Evolutionary conservation across 2,797 vertebrate genomes (phyloP), one percentile per base, ranked within the genome.

Genomic region (Bovichtus variegatus): DNA sequence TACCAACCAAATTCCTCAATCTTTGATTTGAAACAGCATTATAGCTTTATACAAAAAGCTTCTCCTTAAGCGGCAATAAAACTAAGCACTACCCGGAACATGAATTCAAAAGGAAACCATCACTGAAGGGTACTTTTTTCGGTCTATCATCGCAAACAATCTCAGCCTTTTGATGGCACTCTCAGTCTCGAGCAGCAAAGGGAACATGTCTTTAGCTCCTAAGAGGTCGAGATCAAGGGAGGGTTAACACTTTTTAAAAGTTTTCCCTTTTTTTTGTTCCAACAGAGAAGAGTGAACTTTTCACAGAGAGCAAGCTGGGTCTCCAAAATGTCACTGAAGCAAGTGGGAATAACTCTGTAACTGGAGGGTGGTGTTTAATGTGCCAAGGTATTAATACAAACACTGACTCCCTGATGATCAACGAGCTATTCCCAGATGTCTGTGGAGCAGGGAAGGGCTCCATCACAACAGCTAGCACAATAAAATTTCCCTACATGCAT

Each of bases 301-400:
- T 57, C 19, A 40, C 46, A 64, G 50, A 67, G 16, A 46, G 21
- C 21, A 34, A 60, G 57, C 6, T 29, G 18, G 5, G 25, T 34
- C 55, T 68, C 38, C 36, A 69, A 77, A 84, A 84, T 82, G 66
- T 82, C 76, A 64, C 38, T 61, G 40, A 76, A 59, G 53, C 65
- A 31, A 68, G 50, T 8, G 47, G 55, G 19, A 61, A 53, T 47
- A 59, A 53, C 16, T 58, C 15, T 44, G 19, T 54, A 15, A 41
- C 43, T 58, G 36, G 18, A 36, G 53, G 47, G 36, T 44, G 16
- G 31, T n/a, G 15, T 76, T 65, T 66, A 66, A 70, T 80, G 57
- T 71, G 55, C 51, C n/a, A 57, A 16, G 13, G 40, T 59, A 47
- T 73, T 74, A 73, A 54, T 43, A 49, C 51, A 66, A 71, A 71